Evolutionary conservation across 2,113 vertebrate genomes (phyloP), one percentile per base, ranked within the genome.

Genomic region (Trematomus loennbergii): DNA sequence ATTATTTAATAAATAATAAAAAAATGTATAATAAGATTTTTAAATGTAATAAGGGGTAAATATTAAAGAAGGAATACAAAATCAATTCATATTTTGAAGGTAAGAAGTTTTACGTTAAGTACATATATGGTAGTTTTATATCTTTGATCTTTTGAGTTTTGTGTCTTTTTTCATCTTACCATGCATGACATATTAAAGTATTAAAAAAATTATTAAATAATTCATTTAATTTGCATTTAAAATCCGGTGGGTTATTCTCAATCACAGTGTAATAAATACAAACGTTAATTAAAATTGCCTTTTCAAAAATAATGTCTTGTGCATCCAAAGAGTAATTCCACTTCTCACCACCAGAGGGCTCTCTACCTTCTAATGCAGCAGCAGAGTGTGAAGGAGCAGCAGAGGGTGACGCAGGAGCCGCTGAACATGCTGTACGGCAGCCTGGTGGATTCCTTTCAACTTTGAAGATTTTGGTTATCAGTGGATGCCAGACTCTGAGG

Each of bases 281-380:
- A 45, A 13, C 3, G 36, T 43, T 52, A 15, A 20, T 55, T 15
- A 11, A 16, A 20, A 69, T 18, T 40, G n/a, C 25, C 16, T 1
- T 11, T 33, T 73, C n/a, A 22, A 69, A 68, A 68, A 18, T 4
- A 61, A 33, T 68, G 9, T 61, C 9, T 29, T 29, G 0, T 22
- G 58, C 8, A 18, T 15, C 18, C 52, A 52, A 5, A 49, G 20
- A 12, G 58, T 12, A 45, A 69, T 73, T 25, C 10, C 11, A 3
- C 1, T 40, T 49, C 65, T 54, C 15, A 36, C 93, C 95, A 93
- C 91, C 64, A 78, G 94, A 82, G 88, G 92, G 92, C 91, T 10
- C 45, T 75, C 0, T 29, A 67, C 77, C 58, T 49, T 70, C 7
- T 33, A 11, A 78, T 67, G 16, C 15, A 16, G 52, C 45, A 40